Evolutionary conservation across 2,888 invertebrate species (phyloP).

Genomic region (Eupithecia subumbrata): DNA sequence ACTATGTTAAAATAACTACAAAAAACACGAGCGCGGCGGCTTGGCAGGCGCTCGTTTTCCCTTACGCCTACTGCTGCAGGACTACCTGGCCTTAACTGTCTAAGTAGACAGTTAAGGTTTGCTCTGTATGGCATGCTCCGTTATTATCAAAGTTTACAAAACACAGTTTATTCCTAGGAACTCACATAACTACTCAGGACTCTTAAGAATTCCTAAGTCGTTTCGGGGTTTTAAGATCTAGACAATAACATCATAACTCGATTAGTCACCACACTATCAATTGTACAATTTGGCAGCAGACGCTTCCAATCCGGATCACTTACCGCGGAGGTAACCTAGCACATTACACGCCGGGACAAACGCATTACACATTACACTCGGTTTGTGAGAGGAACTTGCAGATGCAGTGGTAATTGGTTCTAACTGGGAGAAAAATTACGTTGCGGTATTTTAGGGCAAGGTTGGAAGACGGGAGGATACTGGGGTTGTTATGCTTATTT

Average conservation of each 20-base stretch:
- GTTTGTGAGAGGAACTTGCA: constrained; percentile 13
- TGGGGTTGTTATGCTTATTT: not conserved
- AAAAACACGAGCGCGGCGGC: no score
- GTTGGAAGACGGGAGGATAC: not conserved
- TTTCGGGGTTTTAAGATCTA: constrained; percentile 28
- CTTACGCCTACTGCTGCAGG: no score
- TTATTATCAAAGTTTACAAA: no score
- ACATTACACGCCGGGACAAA: constrained; percentile 48
- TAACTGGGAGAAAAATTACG: constrained; percentile 14
- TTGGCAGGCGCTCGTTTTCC: no score
- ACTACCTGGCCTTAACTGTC: no score
- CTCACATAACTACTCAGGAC: no score
- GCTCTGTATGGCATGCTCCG: no score
- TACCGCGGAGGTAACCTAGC: constrained; percentile 65
- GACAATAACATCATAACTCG: constrained; percentile 23
- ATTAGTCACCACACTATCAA: constrained; percentile 47
- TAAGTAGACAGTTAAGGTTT: no score
- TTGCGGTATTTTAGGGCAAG: not conserved
- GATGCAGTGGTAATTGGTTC: constrained; percentile 11
- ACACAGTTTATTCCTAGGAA: no score
- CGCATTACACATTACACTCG: constrained; percentile 4
- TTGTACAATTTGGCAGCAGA: constrained; percentile 61
- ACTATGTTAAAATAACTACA: no score
- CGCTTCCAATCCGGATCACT: constrained; percentile 68
- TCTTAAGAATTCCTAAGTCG: not conserved